Evolutionary conservation across 2,797 vertebrate genomes (phyloP).

Genomic region (Meriones psammophilus): DNA sequence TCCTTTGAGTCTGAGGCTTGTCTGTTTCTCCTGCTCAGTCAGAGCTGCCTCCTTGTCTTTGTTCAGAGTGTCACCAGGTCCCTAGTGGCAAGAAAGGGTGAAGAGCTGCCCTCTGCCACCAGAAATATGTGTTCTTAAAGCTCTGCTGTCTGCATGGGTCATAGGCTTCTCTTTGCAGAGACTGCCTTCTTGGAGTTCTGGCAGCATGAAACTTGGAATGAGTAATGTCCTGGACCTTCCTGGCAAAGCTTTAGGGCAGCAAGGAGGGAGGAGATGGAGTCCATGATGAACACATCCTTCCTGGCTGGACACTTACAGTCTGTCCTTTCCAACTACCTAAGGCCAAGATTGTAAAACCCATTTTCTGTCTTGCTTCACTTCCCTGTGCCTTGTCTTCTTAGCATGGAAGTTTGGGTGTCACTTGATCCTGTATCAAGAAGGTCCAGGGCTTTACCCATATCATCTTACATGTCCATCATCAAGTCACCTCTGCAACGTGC

Average conservation of each 20-base stretch:
- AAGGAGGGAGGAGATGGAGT: background rate
- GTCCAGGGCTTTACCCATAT: background rate
- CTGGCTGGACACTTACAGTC: background rate
- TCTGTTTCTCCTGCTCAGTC: background rate
- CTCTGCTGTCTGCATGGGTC: background rate
- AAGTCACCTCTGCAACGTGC: background rate
- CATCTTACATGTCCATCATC: background rate
- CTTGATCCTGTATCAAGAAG: background rate
- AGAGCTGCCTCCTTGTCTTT: background rate
- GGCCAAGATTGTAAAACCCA: background rate
- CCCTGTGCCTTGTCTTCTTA: background rate
- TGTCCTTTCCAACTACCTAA: background rate
- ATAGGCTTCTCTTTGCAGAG: background rate
- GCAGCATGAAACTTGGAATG: conserved; percentile 6
- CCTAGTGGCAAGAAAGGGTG: background rate
- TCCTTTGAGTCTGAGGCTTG: background rate
- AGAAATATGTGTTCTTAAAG: background rate
- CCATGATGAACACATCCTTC: background rate
- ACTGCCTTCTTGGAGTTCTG: conserved; percentile 1
- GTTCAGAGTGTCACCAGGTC: background rate
- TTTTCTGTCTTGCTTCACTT: background rate
- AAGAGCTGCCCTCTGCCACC: background rate
- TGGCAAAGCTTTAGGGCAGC: background rate
- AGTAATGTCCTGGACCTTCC: background rate
- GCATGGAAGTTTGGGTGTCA: background rate